Conservation (phyloP, 2,888 invertebrate genomes). For the Embidobia sp. region DNA sequence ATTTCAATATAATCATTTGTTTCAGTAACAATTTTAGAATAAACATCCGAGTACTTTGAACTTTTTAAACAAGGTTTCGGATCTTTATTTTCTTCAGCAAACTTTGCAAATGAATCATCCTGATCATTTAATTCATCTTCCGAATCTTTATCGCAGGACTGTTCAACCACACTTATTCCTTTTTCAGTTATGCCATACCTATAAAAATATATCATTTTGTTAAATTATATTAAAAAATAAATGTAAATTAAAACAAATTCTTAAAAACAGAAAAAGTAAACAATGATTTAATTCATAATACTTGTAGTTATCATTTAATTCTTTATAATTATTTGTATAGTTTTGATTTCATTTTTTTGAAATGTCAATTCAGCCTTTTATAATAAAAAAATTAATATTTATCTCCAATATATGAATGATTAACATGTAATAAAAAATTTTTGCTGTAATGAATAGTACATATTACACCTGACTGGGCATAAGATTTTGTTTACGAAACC, state of each 20-base stretch:
- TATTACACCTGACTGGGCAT: slow-evolving; percentile 1
- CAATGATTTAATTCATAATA: too few relatives aligned
- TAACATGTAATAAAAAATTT: too few relatives aligned
- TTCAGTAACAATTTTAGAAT: background rate
- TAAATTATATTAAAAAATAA: too few relatives aligned
- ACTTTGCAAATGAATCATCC: slow-evolving; percentile 8
- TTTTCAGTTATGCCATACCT: slow-evolving; percentile 3
- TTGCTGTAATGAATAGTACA: background rate
- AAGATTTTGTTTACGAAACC: background rate
- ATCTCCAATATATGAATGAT: too few relatives aligned
- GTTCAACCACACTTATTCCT: background rate
- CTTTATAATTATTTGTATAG: too few relatives aligned
- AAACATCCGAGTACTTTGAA: background rate
- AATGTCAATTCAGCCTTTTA: too few relatives aligned
- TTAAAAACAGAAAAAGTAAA: too few relatives aligned
- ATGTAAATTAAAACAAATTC: too few relatives aligned
- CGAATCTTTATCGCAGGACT: background rate
- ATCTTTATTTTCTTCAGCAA: slow-evolving; percentile 6
- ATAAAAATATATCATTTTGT: too few relatives aligned
- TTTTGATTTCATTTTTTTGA: too few relatives aligned
- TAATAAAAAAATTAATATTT: too few relatives aligned
- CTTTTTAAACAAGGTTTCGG: background rate
- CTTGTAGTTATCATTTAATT: too few relatives aligned
- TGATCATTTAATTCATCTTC: background rate
- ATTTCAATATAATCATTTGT: background rate